These are phyloP conservation scores for Myrmecophaga tridactyla DNA, from an alignment of 2,113 vertebrate genomes.

Conservation along the genomic window DNA sequence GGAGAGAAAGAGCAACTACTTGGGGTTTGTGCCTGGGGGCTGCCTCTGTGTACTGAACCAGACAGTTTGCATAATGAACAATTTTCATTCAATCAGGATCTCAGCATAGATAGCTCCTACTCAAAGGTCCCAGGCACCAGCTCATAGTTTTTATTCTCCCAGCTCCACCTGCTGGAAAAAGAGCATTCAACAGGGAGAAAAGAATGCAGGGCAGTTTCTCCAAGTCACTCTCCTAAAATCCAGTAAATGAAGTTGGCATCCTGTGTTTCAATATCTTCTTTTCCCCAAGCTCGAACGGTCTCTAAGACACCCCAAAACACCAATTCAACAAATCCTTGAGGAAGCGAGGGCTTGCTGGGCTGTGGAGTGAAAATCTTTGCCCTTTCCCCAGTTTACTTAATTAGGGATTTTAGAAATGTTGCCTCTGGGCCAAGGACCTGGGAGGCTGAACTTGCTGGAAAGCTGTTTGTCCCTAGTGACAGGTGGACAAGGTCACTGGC, in stretches of 20 bases:
- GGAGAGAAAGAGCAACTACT: constrained; percentile 81
- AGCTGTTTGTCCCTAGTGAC: not conserved
- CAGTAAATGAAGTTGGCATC: constrained; percentile 23
- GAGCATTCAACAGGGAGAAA: constrained; percentile 30
- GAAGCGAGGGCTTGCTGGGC: not conserved
- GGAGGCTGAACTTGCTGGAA: not conserved
- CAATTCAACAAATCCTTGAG: not conserved
- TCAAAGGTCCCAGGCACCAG: constrained; percentile 70
- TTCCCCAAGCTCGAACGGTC: not conserved
- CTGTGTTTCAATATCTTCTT: not conserved
- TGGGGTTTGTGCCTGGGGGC: constrained; percentile 85
- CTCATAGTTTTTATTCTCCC: constrained; percentile 80
- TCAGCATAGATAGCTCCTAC: constrained; percentile 79
- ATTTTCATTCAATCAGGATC: constrained; percentile 85
- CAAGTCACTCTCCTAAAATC: not conserved
- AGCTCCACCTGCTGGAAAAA: constrained; percentile 84
- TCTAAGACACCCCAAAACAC: not conserved
- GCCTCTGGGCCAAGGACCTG: not conserved
- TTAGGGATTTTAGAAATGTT: constrained; percentile 17
- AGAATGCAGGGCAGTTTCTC: not conserved
- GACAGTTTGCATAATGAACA: constrained; percentile 86
- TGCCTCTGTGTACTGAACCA: constrained; percentile 83
- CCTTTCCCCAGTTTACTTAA: not conserved
- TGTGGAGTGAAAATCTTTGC: not conserved
- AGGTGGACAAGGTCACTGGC: not conserved